Percentiles rank a stretch among this genome's conserved stretches.
phyloP scores from a whole-genome alignment of 2,888 invertebrate species.

The Sphaerophoria taeniata region DNA sequence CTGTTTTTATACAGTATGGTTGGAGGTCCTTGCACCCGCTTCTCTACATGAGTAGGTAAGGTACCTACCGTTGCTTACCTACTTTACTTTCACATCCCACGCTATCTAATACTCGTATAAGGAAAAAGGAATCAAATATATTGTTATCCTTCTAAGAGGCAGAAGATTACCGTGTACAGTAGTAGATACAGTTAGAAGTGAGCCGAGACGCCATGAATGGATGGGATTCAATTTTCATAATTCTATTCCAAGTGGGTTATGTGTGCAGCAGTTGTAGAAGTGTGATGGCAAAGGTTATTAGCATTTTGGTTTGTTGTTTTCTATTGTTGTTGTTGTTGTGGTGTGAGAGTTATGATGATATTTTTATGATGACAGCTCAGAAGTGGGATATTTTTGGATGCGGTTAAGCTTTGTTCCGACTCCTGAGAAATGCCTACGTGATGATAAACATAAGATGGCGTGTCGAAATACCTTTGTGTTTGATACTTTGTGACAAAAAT shows the following conservation, averaged over 20 bases:
- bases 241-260: slow-evolving; percentile 68
- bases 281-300: slow-evolving; percentile 1
- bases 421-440: background rate
- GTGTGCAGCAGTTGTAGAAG: slow-evolving; percentile 8
- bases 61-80: too few species aligned
- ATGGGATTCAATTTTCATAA: slow-evolving; percentile 67
- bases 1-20: too few species aligned
- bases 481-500: background rate
- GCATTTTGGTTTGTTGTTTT: background rate
- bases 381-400: slow-evolving; percentile 38
- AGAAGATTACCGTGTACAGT: background rate
- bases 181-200: slow-evolving; percentile 26
- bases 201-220: slow-evolving; percentile 29
- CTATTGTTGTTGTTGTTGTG: background rate
- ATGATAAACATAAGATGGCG: slow-evolving; percentile 49
- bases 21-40: too few species aligned
- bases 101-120: too few species aligned
- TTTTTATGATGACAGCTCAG: slow-evolving; percentile 67
- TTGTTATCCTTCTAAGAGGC: slow-evolving; percentile 1
- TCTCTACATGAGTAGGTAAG: too few species aligned
- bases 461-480: slow-evolving; percentile 26
- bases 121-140: slow-evolving; percentile 2
- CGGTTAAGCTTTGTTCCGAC: slow-evolving; percentile 35
- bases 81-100: too few species aligned
- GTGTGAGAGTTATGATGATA: slow-evolving; percentile 41